phyloP scores from a whole-genome alignment of 2,113 vertebrate genomes.

The Sterrhoptilus dennistouni region DNA sequence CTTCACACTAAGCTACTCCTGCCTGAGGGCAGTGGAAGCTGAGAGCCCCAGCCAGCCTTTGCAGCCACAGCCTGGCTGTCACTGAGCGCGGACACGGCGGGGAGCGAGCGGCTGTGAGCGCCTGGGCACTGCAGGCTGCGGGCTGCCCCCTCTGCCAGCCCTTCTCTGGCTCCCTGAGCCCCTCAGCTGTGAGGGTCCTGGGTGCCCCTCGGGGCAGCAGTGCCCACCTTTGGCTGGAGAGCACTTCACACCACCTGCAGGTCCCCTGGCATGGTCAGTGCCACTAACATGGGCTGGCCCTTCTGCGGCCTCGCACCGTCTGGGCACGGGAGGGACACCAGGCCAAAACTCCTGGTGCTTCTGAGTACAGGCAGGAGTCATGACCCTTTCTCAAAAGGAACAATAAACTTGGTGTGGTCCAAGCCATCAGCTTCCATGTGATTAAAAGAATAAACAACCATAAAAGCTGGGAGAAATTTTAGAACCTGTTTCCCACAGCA shows the following conservation, averaged over 20 bases:
- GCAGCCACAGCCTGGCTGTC: neutral
- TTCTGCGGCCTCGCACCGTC: neutral
- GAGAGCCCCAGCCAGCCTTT: neutral
- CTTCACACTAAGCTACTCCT: neutral
- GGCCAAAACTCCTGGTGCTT: rapidly evolving
- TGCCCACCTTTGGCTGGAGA: neutral
- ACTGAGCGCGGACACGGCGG: neutral
- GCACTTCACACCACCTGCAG: neutral
- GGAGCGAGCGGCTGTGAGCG: rapidly evolving
- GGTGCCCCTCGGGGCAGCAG: rapidly evolving
- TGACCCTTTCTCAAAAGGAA: neutral
- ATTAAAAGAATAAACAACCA: neutral
- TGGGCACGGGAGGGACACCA: rapidly evolving
- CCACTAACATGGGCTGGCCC: rapidly evolving
- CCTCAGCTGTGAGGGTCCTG: neutral
- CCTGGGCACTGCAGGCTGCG: neutral
- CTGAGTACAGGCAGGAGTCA: neutral
- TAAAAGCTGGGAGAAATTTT: neutral
- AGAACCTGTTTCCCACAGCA: neutral
- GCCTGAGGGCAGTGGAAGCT: neutral
- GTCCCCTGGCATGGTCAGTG: neutral
- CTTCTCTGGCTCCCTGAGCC: neutral
- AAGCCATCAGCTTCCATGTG: neutral
- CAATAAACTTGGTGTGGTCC: neutral
- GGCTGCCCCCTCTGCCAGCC: neutral